Evolutionary conservation across 1,140 invertebrate species (phyloP).

Genomic region (Drosophila tani): DNA sequence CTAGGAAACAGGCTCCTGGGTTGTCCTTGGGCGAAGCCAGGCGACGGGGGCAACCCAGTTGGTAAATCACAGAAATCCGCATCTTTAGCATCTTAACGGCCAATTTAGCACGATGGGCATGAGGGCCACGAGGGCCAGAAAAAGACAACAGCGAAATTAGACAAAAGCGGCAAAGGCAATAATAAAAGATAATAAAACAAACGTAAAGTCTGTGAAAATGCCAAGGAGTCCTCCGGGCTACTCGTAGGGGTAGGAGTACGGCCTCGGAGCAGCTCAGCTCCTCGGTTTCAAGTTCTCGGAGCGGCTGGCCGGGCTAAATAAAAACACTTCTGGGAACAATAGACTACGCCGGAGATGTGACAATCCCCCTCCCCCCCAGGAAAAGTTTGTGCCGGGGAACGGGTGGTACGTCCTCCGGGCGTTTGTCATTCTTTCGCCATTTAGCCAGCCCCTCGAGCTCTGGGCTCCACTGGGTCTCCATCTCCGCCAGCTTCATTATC

Average conservation of each 20-base stretch:
- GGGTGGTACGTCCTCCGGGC: conserved; percentile 26
- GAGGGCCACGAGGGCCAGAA: conserved; percentile 29
- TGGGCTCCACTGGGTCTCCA: conserved; percentile 12
- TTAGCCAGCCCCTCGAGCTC: conserved; percentile 58
- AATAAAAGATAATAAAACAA: conserved; percentile 82
- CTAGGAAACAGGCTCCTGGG: too few relatives aligned
- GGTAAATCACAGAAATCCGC: conserved; percentile 75
- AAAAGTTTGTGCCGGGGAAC: conserved; percentile 52
- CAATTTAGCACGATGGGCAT: conserved; percentile 66
- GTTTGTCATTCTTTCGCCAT: conserved; percentile 79
- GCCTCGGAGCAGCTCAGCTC: not conserved
- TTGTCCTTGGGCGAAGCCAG: too few relatives aligned
- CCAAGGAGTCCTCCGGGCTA: conserved; percentile 6
- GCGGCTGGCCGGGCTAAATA: conserved; percentile 57
- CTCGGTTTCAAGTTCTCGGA: conserved; percentile 14
- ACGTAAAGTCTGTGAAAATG: conserved; percentile 66
- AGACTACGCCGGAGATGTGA: conserved; percentile 46
- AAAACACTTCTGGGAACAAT: conserved; percentile 83
- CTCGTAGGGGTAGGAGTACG: not conserved
- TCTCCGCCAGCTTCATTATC: conserved; percentile 61
- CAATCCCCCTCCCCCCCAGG: conserved; percentile 16
- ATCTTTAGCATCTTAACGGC: conserved; percentile 83
- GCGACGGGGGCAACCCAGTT: conserved; percentile 41
- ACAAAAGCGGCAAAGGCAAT: conserved; percentile 56
- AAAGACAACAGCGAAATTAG: conserved; percentile 51